Percentiles rank a stretch among this genome's conserved stretches.
phyloP scores from a whole-genome alignment of 2,797 vertebrate species.

The Leptatherina wallacei region DNA sequence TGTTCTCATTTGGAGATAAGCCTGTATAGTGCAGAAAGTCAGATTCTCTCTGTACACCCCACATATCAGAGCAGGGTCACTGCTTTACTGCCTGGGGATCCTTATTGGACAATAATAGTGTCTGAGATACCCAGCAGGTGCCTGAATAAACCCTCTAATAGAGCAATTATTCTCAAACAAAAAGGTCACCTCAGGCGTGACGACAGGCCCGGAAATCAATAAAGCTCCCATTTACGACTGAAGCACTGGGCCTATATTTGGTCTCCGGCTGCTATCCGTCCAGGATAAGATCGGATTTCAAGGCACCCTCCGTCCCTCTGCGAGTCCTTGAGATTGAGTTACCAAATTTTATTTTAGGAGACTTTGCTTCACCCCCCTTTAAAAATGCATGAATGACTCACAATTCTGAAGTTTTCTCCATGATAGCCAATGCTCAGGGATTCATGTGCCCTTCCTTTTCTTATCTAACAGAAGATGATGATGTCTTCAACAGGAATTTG shows the following conservation, averaged over 20 bases:
- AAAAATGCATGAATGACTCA: conserved; percentile 51
- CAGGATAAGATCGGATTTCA: conserved; percentile 69
- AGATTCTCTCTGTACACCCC: conserved; percentile 31
- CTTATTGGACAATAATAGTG: conserved; percentile 78
- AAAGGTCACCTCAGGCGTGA: conserved; percentile 83
- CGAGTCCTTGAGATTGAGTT: conserved; percentile 55
- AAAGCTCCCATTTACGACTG: conserved; percentile 78
- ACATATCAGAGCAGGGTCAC: conserved; percentile 69
- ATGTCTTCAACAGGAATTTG: conserved; percentile 5
- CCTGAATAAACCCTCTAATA: conserved; percentile 83
- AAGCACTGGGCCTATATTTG: conserved; percentile 65
- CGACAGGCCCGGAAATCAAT: conserved; percentile 83
- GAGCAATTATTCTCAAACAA: conserved; percentile 87
- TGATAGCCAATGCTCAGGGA: conserved; percentile 22
- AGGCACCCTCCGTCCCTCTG: conserved; percentile 53
- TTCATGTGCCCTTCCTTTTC: conserved; percentile 12
- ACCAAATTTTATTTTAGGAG: conserved; percentile 50
- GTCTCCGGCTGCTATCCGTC: conserved; percentile 50
- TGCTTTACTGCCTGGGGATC: conserved; percentile 60
- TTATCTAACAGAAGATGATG: conserved; percentile 18
- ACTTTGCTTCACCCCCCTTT: conserved; percentile 30
- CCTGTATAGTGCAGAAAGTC: conserved; percentile 38
- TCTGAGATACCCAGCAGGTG: conserved; percentile 76
- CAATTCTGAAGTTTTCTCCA: conserved; percentile 29
- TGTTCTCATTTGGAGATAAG: conserved; percentile 51